phyloP scores from a whole-genome alignment of 2,888 invertebrate genomes.

The Plagodis dolabraria region DNA sequence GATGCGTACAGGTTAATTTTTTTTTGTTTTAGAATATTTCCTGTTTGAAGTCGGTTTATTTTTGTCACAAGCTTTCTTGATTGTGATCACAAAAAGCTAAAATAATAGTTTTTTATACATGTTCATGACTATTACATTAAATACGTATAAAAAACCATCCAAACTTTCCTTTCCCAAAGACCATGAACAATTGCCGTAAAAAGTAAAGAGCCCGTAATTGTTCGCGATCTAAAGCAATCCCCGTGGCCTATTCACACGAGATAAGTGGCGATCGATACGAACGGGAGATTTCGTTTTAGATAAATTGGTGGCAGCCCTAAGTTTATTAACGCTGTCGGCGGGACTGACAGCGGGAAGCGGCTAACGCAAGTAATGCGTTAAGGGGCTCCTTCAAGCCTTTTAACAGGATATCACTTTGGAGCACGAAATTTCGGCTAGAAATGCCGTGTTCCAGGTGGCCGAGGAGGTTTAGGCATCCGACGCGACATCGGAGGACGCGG shows the following conservation, averaged over 20 bases:
- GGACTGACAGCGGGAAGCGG: conserved; percentile 13
- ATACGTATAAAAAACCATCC: conserved; percentile 3
- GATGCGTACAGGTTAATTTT: too few relatives aligned
- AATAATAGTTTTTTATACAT: too few relatives aligned
- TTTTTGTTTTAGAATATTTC: too few relatives aligned
- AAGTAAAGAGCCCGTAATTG: conserved; percentile 19
- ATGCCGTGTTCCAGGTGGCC: too few relatives aligned
- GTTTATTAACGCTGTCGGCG: conserved; percentile 35
- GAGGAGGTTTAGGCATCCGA: too few relatives aligned
- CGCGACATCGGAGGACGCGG: too few relatives aligned
- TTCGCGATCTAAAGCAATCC: conserved; percentile 23
- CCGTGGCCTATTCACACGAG: conserved; percentile 37
- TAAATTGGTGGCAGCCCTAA: conserved; percentile 43
- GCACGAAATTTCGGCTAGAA: too few relatives aligned
- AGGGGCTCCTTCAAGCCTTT: neutral
- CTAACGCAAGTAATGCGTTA: neutral
- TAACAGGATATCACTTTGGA: too few relatives aligned
- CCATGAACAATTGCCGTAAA: conserved; percentile 15
- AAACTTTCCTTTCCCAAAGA: neutral
- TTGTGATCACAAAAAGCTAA: too few relatives aligned
- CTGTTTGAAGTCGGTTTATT: too few relatives aligned
- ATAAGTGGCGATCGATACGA: conserved; percentile 42
- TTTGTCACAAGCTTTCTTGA: too few relatives aligned
- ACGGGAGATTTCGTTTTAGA: conserved; percentile 50
- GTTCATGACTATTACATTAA: neutral